Base-by-base conservation (phyloP, 2,888 invertebrate species). In the Yponomeuta cagnagella region DNA sequence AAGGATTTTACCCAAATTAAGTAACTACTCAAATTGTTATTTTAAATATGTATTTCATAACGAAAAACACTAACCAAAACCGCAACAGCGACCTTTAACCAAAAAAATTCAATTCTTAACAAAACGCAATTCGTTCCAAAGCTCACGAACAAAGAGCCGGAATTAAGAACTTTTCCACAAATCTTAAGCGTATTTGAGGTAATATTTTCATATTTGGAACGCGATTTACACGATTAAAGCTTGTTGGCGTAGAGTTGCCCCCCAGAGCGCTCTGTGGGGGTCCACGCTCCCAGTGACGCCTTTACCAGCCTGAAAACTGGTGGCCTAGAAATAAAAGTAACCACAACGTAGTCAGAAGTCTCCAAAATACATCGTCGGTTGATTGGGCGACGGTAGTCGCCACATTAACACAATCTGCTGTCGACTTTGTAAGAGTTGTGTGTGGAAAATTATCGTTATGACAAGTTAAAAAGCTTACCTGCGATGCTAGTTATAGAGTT, bases 211-310 rank as follows among this genome's bases (percentile, higher is more conserved):
- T 83, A 84, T 86, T 87, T 82, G 79, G 81, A 78, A 82, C 65
- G 65, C 52, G 52, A 31, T 65, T 65, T 65, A 70, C 68, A 69
- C 70, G 71, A 71, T 71, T 70, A 72, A 69, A 63, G 67, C 65
- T 64, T 70, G 70, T 70, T 23, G 63, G 72, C 12, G 43, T 69
- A 69, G 65, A 48, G 88, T 77, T 87, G 89, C 87, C 89, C 82
- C 90, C 90, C 80, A 86, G 82, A 69, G 87, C 73, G 87, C 88
- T 70, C 87, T 43, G 74, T 84, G 79, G 90, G 90, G 80, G 88
- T 77, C 77, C 52, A 15, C 4, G 52, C 52, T 58, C 52, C 52
- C 52, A 15, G 15, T 58, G 52, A 58, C 15, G 52, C 15, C 15
- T 58, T 15, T 12, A 15, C 52, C 52, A 58, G 52, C 2, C 52